phyloP scores from a whole-genome alignment of 1,140 invertebrate species.

The Drosophila teissieri region DNA sequence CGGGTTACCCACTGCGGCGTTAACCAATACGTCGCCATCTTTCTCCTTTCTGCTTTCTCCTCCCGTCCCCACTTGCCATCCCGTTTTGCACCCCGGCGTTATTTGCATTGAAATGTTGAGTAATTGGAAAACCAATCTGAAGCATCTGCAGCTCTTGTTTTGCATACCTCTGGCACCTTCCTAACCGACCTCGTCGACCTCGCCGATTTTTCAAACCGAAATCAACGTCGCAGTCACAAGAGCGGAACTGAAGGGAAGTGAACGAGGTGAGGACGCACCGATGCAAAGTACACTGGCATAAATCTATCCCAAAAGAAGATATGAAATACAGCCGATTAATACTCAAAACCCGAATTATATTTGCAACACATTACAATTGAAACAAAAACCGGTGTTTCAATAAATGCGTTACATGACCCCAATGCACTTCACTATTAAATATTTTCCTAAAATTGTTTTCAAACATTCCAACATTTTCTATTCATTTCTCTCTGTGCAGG shows the following conservation, averaged over 20 bases:
- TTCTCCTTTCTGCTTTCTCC: too few species aligned
- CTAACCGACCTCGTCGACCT: conserved; percentile 20
- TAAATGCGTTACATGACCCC: too few species aligned
- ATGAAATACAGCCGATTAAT: not conserved
- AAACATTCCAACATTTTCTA: too few species aligned
- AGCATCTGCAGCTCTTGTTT: conserved; percentile 80
- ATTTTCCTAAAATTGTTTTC: too few species aligned
- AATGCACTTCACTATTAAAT: not conserved
- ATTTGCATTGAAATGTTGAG: conserved; percentile 82
- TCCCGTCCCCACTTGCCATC: not conserved
- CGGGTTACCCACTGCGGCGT: conserved; percentile 42
- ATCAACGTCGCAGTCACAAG: conserved; percentile 44
- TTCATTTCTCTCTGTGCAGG: conserved; percentile 4
- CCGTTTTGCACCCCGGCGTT: conserved; percentile 31
- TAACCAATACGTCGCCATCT: conserved; percentile 46
- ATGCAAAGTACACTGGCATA: not conserved
- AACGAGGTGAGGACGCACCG: not conserved
- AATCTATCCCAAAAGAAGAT: not conserved
- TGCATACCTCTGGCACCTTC: conserved; percentile 64
- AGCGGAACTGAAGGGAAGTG: conserved; percentile 11
- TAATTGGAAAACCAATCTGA: conserved; percentile 82
- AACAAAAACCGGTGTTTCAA: not conserved
- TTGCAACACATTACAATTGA: not conserved
- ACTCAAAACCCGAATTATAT: not conserved
- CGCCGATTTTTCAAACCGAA: conserved; percentile 50